phyloP scores from a whole-genome alignment of 1,140 invertebrate genomes.

The Drosophila paulistorum region DNA sequence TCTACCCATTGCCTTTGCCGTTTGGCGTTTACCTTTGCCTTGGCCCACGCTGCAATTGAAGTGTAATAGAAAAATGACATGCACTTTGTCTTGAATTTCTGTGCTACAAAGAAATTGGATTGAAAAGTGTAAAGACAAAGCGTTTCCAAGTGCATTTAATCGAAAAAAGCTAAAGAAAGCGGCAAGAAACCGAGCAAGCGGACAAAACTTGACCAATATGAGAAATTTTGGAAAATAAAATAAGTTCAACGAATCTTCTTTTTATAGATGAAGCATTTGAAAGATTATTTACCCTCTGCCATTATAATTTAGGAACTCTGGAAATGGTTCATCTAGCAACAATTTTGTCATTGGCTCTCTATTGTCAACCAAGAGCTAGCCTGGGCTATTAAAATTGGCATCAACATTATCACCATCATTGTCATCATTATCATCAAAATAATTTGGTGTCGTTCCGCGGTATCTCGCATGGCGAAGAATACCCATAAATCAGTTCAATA shows the following conservation, averaged over 20 bases:
- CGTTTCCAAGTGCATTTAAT: constrained; percentile 3
- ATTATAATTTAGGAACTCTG: no score
- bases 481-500: constrained; percentile 75
- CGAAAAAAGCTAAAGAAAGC: constrained; percentile 1
- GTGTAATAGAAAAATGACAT: constrained; percentile 29
- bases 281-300: no score
- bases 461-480: background rate
- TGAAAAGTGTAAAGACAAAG: constrained; percentile 6
- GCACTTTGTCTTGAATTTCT: constrained; percentile 24
- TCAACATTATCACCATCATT: no score
- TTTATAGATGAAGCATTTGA: no score
- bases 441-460: background rate
- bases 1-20: no score
- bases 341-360: no score
- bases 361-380: no score
- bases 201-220: background rate
- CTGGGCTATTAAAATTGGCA: no score
- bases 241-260: no score
- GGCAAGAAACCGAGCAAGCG: background rate
- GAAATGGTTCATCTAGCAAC: no score
- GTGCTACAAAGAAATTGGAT: constrained; percentile 20
- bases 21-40: background rate
- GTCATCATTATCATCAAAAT: background rate
- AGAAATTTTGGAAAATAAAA: background rate
- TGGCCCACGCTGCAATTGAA: constrained; percentile 13